phyloP scores from a whole-genome alignment of 2,888 invertebrate species.

The Coelinius sp. region DNA sequence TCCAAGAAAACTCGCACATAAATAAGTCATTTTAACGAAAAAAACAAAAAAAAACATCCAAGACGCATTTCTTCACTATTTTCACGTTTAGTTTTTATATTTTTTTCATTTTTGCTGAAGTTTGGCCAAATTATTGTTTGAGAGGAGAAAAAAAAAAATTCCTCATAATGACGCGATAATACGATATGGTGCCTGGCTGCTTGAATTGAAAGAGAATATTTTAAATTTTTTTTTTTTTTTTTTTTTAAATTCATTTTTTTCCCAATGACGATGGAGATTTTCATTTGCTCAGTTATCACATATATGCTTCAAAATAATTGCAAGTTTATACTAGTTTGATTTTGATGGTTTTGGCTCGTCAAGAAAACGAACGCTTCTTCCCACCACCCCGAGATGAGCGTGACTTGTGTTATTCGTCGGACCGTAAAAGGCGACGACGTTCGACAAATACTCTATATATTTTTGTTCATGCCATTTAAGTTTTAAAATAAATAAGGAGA shows the following conservation, averaged over 20 bases:
- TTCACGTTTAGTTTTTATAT: neutral
- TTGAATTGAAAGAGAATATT: neutral
- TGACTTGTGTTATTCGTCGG: conserved; percentile 41
- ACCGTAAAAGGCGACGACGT: conserved; percentile 53
- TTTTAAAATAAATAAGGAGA: neutral
- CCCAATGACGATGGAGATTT: neutral
- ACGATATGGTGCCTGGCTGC: conserved; percentile 18
- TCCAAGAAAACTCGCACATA: neutral
- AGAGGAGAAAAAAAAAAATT: neutral
- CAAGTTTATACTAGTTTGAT: neutral
- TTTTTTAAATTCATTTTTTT: neutral
- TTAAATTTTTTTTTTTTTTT: neutral
- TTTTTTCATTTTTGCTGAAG: neutral
- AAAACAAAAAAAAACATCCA: neutral
- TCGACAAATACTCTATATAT: conserved; percentile 36
- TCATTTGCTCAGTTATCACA: neutral
- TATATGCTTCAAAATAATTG: neutral
- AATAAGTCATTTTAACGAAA: neutral
- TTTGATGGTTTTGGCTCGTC: neutral
- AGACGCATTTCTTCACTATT: neutral
- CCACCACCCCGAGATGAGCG: conserved; percentile 36
- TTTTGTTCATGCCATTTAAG: conserved; percentile 14
- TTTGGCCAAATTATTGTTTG: neutral
- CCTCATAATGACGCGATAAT: conserved; percentile 17
- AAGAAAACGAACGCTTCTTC: conserved; percentile 31